These are phyloP conservation scores for Myripristis murdjan DNA, from an alignment of 2,797 vertebrate species.

Conservation along the genomic window DNA sequence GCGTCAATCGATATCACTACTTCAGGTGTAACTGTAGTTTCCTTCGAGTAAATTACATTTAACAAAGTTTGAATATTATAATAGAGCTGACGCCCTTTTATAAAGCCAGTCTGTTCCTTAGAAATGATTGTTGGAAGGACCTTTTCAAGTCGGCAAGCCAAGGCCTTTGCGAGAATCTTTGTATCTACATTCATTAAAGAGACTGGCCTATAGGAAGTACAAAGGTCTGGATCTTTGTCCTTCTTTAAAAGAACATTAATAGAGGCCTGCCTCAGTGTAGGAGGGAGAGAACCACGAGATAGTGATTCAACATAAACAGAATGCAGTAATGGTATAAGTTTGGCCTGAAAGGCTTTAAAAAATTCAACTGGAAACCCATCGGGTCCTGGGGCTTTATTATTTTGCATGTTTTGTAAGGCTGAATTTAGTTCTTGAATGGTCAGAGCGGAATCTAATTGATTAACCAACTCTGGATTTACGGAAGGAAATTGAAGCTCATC, in stretches of 20 bases:
- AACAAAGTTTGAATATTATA: slow-evolving; percentile 11
- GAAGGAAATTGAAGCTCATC: background rate
- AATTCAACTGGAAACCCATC: slow-evolving; percentile 29
- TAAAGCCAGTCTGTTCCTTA: slow-evolving; percentile 26
- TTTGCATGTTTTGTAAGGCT: slow-evolving; percentile 19
- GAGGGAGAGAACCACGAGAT: background rate
- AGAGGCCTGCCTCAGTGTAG: slow-evolving; percentile 21
- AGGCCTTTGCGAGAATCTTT: slow-evolving; percentile 27
- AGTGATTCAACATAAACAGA: slow-evolving; percentile 6
- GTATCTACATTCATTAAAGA: too few species aligned
- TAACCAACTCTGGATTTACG: background rate
- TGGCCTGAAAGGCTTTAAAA: slow-evolving; percentile 14
- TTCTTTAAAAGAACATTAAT: slow-evolving; percentile 21
- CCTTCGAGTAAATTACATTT: slow-evolving; percentile 13
- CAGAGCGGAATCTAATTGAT: background rate
- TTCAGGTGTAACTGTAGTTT: too few species aligned
- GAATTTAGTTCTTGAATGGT: slow-evolving; percentile 5
- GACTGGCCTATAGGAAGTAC: slow-evolving; percentile 13
- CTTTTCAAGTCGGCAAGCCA: background rate
- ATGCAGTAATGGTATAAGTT: slow-evolving; percentile 6
- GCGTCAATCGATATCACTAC: too few species aligned
- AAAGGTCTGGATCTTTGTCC: slow-evolving; percentile 20
- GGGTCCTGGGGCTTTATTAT: slow-evolving; percentile 10
- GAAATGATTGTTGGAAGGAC: background rate
- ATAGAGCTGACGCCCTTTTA: slow-evolving; percentile 18